Conservation (phyloP, 2,113 vertebrate species). For the Tonatia bakeri region DNA sequence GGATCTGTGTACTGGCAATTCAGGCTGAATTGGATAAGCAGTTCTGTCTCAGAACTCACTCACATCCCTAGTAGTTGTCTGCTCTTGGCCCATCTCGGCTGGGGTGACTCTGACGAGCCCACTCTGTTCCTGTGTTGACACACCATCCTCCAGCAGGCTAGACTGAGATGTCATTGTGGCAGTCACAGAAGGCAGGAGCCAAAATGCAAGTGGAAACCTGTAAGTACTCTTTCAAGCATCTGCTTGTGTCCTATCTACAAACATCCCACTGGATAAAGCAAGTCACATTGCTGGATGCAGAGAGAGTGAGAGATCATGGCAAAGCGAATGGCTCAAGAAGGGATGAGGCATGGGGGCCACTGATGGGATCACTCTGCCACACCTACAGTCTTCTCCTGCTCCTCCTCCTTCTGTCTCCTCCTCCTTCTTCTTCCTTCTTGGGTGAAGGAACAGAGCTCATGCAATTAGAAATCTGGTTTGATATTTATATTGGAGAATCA, state of each 20-base stretch:
- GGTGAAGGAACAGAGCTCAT: not conserved
- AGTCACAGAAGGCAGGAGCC: not conserved
- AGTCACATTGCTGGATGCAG: not conserved
- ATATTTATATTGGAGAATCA: not conserved
- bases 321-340: not conserved
- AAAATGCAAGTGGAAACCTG: not conserved
- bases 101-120: not conserved
- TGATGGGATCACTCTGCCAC: not conserved
- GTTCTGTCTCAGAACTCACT: not conserved
- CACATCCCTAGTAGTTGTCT: not conserved
- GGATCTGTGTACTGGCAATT: not conserved
- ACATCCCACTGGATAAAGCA: not conserved
- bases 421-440: not conserved
- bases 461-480: not conserved
- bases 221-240: not conserved
- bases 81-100: not conserved
- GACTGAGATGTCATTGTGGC: not conserved
- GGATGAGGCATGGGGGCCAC: rapidly evolving
- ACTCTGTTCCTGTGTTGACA: not conserved
- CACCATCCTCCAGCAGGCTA: not conserved
- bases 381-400: not conserved
- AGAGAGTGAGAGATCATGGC: not conserved
- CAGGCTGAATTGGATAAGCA: not conserved
- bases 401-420: not conserved
- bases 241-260: not conserved